A percentile compares a stretch with the other conserved stretches of the same genome.
These are phyloP conservation scores for Agriopis leucophaearia DNA, from an alignment of 2,888 invertebrate species.

Conservation along the genomic window DNA sequence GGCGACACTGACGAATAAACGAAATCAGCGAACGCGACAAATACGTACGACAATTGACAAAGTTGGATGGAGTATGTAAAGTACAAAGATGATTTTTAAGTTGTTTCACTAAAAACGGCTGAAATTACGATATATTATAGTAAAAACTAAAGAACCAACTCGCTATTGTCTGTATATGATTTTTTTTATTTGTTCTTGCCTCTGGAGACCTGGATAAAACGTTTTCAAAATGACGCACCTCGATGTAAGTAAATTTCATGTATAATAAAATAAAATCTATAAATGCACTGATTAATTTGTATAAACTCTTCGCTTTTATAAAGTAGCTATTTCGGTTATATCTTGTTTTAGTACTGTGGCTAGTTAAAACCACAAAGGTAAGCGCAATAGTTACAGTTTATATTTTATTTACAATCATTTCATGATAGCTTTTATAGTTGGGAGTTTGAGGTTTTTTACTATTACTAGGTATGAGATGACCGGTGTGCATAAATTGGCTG, in stretches of 20 bases:
- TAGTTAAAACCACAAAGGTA: no score
- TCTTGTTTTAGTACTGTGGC: background rate
- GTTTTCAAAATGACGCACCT: constrained; percentile 65
- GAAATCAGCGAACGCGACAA: no score
- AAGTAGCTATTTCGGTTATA: background rate
- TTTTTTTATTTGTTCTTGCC: background rate
- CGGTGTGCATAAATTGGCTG: no score
- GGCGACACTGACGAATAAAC: no score
- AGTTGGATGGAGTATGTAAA: background rate
- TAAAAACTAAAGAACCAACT: background rate
- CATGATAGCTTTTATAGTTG: no score
- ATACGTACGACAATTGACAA: no score
- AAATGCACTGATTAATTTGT: background rate
- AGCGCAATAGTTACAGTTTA: no score
- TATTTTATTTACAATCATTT: no score
- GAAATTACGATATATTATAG: background rate
- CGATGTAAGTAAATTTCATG: constrained; percentile 62
- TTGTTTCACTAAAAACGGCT: background rate
- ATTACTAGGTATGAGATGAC: no score
- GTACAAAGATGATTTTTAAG: background rate
- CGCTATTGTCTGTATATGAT: background rate
- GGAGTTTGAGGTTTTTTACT: no score
- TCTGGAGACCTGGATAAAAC: background rate
- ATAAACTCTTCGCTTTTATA: background rate
- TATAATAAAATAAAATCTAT: background rate